Evolutionary conservation across 1,140 invertebrate genomes (phyloP).

Genomic region (Drusus annulatus): DNA sequence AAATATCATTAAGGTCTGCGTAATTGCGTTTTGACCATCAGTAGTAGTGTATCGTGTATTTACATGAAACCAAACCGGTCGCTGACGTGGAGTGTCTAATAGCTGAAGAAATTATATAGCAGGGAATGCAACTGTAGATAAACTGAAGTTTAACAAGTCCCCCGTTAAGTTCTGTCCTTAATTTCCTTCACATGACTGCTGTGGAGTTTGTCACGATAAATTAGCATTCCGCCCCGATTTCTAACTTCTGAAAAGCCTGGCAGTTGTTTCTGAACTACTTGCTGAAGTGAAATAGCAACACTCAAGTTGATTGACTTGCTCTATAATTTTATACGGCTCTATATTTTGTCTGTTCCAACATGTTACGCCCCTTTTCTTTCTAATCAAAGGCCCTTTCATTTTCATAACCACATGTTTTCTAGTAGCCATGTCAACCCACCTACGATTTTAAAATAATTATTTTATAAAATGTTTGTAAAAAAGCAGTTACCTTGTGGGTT

Average conservation of each 20-base stretch:
- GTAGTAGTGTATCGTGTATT: not conserved
- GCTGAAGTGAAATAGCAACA: conserved; percentile 2
- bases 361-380: not conserved
- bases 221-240: conserved; percentile 28
- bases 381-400: not conserved
- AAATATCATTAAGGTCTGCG: conserved; percentile 2
- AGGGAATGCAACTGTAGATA: not conserved
- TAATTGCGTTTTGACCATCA: not conserved
- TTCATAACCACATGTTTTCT: not conserved
- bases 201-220: conserved; percentile 2
- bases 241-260: not conserved
- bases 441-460: not conserved
- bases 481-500: too few species aligned
- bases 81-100: not conserved
- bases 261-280: not conserved
- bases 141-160: conserved; percentile 17
- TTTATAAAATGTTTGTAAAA: not conserved
- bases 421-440: not conserved
- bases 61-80: not conserved
- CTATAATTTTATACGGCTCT: not conserved
- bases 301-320: not conserved
- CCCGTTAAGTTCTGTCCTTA: conserved; percentile 13
- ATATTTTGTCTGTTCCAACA: not conserved
- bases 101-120: not conserved
- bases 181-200: conserved; percentile 24